Conservation (phyloP, 2,888 invertebrate genomes). For the Bedellia somnulentella region DNA sequence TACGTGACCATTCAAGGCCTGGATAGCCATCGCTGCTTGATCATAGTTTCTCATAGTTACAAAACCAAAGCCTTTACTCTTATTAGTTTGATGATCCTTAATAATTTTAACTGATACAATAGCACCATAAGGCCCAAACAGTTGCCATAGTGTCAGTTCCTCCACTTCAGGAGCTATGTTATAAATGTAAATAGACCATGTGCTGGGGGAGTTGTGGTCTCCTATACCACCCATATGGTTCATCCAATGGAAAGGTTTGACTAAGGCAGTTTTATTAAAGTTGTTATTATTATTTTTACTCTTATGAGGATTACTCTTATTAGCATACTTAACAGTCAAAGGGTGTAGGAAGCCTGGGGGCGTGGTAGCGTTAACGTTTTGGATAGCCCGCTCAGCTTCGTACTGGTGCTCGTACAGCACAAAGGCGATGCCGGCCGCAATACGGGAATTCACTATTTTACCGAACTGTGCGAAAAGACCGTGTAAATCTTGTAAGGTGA, state of each 20-base stretch:
- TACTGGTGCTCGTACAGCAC: constrained; percentile 55
- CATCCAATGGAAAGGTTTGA: constrained; percentile 54
- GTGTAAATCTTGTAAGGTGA: constrained; percentile 59
- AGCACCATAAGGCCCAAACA: constrained; percentile 61
- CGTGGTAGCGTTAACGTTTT: constrained; percentile 47
- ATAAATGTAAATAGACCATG: constrained; percentile 59
- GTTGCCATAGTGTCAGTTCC: constrained; percentile 54
- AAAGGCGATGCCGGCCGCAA: constrained; percentile 58
- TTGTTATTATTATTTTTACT: constrained; percentile 49
- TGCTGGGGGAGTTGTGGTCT: constrained; percentile 51
- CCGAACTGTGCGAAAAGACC: constrained; percentile 59
- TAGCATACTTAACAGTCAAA: constrained; percentile 60
- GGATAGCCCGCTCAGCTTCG: constrained; percentile 54
- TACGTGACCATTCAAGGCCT: constrained; percentile 51
- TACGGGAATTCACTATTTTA: constrained; percentile 59
- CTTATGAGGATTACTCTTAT: constrained; percentile 58
- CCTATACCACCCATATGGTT: constrained; percentile 52
- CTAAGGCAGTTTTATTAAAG: constrained; percentile 37
- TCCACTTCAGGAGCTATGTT: constrained; percentile 56
- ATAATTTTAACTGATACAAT: constrained; percentile 60
- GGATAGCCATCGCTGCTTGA: constrained; percentile 59
- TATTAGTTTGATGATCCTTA: constrained; percentile 56
- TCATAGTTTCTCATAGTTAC: constrained; percentile 59
- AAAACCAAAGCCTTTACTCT: constrained; percentile 59
- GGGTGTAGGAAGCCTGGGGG: constrained; percentile 57